Conservation (phyloP, 2,113 vertebrate genomes). For the Cyanocitta stelleri region DNA sequence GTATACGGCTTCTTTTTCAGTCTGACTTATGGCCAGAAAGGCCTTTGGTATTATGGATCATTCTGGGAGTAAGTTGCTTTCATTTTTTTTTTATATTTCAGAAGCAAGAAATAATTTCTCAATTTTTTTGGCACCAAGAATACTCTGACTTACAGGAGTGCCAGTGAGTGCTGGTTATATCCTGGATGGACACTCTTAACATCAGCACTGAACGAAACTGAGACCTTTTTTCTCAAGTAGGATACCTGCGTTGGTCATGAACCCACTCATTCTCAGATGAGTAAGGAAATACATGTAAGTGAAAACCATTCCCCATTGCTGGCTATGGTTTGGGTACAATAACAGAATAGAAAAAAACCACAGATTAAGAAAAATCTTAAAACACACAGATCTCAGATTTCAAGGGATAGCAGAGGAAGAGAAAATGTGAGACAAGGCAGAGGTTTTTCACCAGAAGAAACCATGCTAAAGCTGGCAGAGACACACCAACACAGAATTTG, state of each 20-base stretch:
- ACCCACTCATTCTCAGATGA: neutral
- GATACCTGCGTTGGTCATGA: neutral
- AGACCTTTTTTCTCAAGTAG: neutral
- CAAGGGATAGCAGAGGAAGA: neutral
- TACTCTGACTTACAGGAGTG: neutral
- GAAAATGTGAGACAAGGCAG: neutral
- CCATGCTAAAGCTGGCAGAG: neutral
- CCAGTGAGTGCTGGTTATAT: neutral
- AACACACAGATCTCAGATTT: neutral
- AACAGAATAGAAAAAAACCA: accelerated
- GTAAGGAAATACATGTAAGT: neutral
- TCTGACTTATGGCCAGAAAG: neutral
- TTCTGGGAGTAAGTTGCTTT: neutral
- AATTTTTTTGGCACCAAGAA: neutral
- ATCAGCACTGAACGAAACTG: neutral
- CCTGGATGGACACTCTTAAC: neutral
- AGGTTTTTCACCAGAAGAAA: neutral
- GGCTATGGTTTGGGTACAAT: neutral
- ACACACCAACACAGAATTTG: accelerated
- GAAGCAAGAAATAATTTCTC: neutral
- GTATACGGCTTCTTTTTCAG: neutral
- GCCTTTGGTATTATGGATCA: neutral
- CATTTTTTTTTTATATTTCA: neutral
- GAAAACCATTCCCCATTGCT: neutral
- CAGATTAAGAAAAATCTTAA: neutral